These are phyloP conservation scores for Drosophila ironensis DNA, from an alignment of 1,140 invertebrate species.

Conservation along the genomic window DNA sequence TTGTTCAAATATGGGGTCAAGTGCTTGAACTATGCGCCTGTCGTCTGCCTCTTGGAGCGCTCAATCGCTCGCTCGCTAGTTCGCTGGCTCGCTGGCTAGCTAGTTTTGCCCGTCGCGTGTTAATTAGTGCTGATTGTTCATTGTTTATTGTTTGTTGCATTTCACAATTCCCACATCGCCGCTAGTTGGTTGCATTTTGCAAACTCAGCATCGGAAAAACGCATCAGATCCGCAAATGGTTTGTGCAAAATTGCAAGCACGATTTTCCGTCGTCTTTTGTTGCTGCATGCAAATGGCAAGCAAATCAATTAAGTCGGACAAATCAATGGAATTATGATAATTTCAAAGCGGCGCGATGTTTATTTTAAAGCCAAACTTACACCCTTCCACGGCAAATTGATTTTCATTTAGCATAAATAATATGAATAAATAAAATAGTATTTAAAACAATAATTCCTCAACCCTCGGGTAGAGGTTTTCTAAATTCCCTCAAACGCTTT, in stretches of 20 bases:
- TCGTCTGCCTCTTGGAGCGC: background rate
- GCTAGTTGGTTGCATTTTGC: constrained; percentile 15
- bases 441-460: too few relatives aligned
- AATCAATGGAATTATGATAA: background rate
- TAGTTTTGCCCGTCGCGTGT: constrained; percentile 46
- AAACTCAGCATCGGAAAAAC: background rate
- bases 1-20: constrained; percentile 76
- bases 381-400: too few relatives aligned
- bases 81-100: too few relatives aligned
- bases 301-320: background rate
- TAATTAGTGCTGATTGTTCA: constrained; percentile 65
- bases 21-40: constrained; percentile 60
- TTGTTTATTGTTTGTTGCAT: constrained; percentile 58
- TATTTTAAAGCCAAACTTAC: too few relatives aligned
- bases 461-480: too few relatives aligned
- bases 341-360: too few relatives aligned
- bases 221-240: constrained; percentile 13
- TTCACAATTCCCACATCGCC: constrained; percentile 50
- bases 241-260: background rate
- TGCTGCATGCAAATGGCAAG: background rate
- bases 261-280: constrained; percentile 8
- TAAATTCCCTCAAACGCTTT: too few relatives aligned
- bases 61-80: background rate
- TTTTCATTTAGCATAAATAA: too few relatives aligned
- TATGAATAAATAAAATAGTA: too few relatives aligned